These are phyloP conservation scores for Eucidaris tribuloides DNA, from an alignment of 35 echinoderm and acorn worm species.

Conservation along the genomic window DNA sequence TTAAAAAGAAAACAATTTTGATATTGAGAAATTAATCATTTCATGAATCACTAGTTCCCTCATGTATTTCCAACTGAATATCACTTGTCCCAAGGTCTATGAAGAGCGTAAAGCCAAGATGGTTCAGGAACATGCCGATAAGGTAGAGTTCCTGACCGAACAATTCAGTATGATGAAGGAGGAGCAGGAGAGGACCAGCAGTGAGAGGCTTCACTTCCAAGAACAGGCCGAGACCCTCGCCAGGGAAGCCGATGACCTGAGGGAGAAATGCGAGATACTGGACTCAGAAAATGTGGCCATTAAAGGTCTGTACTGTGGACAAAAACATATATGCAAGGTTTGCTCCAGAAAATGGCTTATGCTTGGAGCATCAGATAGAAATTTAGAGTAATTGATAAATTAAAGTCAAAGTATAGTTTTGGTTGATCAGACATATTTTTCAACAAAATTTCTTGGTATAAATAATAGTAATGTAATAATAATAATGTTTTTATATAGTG, in stretches of 20 bases:
- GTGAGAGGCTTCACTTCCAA: slow-evolving; percentile 17
- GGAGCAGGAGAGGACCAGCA: slow-evolving; percentile 54
- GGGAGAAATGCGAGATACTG: slow-evolving; percentile 56
- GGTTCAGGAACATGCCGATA: slow-evolving; percentile 83
- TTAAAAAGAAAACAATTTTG: too few species aligned
- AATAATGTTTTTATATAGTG: too few species aligned
- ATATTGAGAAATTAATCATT: too few species aligned
- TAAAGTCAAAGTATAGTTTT: too few species aligned
- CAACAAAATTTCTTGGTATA: too few species aligned
- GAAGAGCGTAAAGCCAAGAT: slow-evolving; percentile 71
- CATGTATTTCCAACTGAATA: too few species aligned
- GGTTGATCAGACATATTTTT: too few species aligned
- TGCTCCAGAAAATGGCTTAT: too few species aligned
- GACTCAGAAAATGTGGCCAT: slow-evolving; percentile 31
- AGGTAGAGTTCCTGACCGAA: slow-evolving; percentile 84
- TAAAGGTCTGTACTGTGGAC: neutral
- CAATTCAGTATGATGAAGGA: slow-evolving; percentile 81
- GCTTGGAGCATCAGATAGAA: too few species aligned
- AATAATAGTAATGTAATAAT: too few species aligned
- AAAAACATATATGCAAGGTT: neutral
- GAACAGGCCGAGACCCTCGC: slow-evolving; percentile 22
- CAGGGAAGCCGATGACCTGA: slow-evolving; percentile 27
- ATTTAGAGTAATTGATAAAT: too few species aligned
- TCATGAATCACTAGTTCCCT: too few species aligned
- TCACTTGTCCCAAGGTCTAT: slow-evolving; percentile 22